Percentiles rank a stretch among this genome's conserved stretches.
These are phyloP conservation scores for Atta colombica DNA, from an alignment of 1,140 invertebrate species.

Conservation along the genomic window DNA sequence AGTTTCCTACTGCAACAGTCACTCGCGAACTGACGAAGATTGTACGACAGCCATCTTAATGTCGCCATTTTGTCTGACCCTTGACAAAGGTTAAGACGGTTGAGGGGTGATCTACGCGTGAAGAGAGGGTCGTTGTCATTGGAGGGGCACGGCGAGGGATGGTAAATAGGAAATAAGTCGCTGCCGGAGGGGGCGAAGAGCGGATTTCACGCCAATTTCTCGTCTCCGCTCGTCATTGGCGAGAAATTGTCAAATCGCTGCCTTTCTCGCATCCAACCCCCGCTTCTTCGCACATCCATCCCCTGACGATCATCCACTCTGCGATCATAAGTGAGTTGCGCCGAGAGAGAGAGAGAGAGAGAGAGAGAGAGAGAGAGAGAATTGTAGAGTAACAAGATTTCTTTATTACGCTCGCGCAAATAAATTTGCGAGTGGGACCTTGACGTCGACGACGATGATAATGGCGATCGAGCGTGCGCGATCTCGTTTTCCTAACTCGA, in stretches of 20 bases:
- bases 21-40: conserved; percentile 28
- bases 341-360: conserved; percentile 41
- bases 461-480: conserved; percentile 54
- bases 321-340: conserved; percentile 53
- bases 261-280: conserved; percentile 49
- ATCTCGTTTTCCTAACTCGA: conserved; percentile 50
- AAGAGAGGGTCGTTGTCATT: conserved; percentile 65
- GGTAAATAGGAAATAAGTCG: conserved; percentile 86
- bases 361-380: conserved; percentile 39
- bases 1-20: conserved; percentile 26
- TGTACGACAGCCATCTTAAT: conserved; percentile 71
- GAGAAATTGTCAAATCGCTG: conserved; percentile 84
- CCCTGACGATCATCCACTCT: conserved; percentile 34
- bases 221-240: conserved; percentile 83
- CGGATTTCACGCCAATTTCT: conserved; percentile 86
- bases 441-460: conserved; percentile 28
- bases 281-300: neutral
- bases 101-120: conserved; percentile 75
- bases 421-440: conserved; percentile 56
- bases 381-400: conserved; percentile 65
- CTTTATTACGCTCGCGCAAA: conserved; percentile 62
- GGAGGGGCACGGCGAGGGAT: conserved; percentile 71
- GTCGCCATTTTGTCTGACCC: conserved; percentile 83
- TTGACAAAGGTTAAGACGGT: conserved; percentile 76
- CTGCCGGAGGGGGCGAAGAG: conserved; percentile 83